These are phyloP conservation scores for Eilema caniola DNA, from an alignment of 2,888 invertebrate species.

Conservation along the genomic window DNA sequence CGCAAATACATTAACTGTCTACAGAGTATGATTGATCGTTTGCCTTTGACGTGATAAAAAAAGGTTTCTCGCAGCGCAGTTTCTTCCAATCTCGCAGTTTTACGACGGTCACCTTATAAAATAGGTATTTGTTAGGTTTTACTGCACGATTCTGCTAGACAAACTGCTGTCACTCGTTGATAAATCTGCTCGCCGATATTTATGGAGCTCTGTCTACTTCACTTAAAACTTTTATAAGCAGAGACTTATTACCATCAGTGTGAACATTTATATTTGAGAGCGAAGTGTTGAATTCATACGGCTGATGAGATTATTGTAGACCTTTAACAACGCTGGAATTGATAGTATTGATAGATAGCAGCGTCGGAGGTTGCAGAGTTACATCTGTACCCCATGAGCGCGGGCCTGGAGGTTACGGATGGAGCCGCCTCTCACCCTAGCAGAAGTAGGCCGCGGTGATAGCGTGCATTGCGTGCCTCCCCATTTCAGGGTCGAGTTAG, in stretches of 20 bases:
- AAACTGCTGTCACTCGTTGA: slow-evolving; percentile 41
- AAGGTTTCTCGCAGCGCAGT: slow-evolving; percentile 41
- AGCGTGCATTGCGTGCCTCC: too few relatives aligned
- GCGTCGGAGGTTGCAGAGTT: too few relatives aligned
- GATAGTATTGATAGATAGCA: too few relatives aligned
- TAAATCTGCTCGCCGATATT: slow-evolving; percentile 31
- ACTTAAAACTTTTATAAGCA: neutral
- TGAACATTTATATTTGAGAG: neutral
- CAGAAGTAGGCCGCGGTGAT: too few relatives aligned
- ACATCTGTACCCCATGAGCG: too few relatives aligned
- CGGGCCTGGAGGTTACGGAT: too few relatives aligned
- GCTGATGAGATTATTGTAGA: neutral
- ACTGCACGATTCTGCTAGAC: slow-evolving; percentile 35
- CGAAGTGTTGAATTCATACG: neutral
- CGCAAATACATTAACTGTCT: slow-evolving; percentile 53
- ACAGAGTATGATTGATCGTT: slow-evolving; percentile 46
- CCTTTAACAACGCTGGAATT: too few relatives aligned
- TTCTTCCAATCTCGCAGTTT: slow-evolving; percentile 47
- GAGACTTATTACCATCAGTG: neutral
- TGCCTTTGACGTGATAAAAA: slow-evolving; percentile 45
- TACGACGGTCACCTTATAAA: slow-evolving; percentile 57
- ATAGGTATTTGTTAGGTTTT: slow-evolving; percentile 47
- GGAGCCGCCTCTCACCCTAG: too few relatives aligned
- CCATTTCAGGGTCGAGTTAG: too few relatives aligned
- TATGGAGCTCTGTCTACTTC: slow-evolving; percentile 7